Conservation (phyloP, 2,888 invertebrate species). For the Neelides folsomi region DNA sequence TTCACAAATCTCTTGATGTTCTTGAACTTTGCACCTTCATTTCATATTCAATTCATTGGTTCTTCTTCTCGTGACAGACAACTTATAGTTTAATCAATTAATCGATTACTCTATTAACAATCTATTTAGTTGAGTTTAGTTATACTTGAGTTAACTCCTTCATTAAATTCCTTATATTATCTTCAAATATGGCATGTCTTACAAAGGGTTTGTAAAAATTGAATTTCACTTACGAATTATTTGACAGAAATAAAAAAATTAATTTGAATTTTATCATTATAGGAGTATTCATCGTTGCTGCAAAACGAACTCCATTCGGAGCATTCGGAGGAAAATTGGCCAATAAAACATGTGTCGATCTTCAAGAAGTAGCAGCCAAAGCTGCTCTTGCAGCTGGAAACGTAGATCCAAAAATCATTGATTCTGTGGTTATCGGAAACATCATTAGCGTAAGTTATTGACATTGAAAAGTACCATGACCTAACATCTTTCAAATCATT, state of each 20-base stretch:
- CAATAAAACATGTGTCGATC: conserved; percentile 57
- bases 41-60: too few species aligned
- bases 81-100: too few species aligned
- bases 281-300: conserved; percentile 86
- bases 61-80: too few species aligned
- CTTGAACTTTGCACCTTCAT: too few species aligned
- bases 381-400: conserved; percentile 66
- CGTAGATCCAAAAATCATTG: conserved; percentile 70
- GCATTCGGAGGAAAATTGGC: conserved; percentile 77
- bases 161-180: too few species aligned
- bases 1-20: too few species aligned
- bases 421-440: conserved; percentile 80
- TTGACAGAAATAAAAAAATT: background rate
- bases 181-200: conserved; percentile 8
- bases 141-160: too few species aligned
- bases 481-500: background rate
- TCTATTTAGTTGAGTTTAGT: too few species aligned
- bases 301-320: conserved; percentile 93
- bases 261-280: conserved; percentile 19
- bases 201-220: conserved; percentile 12
- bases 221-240: background rate
- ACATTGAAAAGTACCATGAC: background rate
- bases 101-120: too few species aligned
- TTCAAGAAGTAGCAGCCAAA: conserved; percentile 66
- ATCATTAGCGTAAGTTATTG: conserved; percentile 58